phyloP scores from a whole-genome alignment of 1,140 invertebrate genomes.

The Hormaphis cornu region DNA sequence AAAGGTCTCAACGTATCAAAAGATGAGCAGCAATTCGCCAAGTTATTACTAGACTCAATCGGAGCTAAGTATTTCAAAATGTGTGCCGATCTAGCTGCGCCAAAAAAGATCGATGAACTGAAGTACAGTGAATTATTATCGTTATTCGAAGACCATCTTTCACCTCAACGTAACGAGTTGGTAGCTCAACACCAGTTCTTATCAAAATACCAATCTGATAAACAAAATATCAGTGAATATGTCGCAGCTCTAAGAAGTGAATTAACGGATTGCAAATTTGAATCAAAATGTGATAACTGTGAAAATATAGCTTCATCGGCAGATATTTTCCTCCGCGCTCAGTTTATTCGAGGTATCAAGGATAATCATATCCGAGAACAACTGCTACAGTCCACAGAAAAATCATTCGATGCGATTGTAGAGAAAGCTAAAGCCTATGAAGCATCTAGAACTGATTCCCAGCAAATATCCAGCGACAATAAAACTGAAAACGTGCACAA shows the following conservation, averaged over 20 bases:
- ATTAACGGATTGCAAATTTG: conserved; percentile 35
- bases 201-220: conserved; percentile 36
- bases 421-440: background rate
- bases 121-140: conserved; percentile 35
- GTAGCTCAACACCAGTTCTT: conserved; percentile 38
- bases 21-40: background rate
- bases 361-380: conserved; percentile 37
- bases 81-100: background rate
- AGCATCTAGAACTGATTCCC: background rate
- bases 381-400: conserved; percentile 32
- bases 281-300: no score
- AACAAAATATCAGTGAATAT: conserved; percentile 37
- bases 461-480: background rate
- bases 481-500: no score
- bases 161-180: conserved; percentile 35
- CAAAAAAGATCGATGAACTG: background rate
- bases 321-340: conserved; percentile 38
- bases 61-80: background rate
- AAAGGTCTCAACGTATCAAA: background rate
- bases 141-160: conserved; percentile 34
- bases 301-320: conserved; percentile 34
- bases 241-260: conserved; percentile 33
- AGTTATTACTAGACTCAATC: background rate
- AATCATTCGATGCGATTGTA: background rate
- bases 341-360: conserved; percentile 39